Evolutionary conservation across 2,113 vertebrate species (phyloP).

Genomic region (Petaurus breviceps): DNA sequence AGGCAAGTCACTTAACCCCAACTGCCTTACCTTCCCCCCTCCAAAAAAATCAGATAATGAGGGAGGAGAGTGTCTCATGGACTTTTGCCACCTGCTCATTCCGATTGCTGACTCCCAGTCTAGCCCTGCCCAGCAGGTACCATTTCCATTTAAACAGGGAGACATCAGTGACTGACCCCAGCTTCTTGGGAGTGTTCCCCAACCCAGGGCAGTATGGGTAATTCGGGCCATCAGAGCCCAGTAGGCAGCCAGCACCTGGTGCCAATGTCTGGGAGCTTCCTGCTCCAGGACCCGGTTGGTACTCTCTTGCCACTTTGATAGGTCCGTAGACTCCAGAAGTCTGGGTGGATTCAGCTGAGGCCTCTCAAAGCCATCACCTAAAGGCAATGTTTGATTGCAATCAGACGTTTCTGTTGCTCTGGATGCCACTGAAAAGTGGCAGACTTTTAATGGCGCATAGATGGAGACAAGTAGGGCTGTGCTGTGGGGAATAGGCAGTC

Average conservation of each 20-base stretch:
- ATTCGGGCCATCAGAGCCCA: not conserved
- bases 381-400: not conserved
- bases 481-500: not conserved
- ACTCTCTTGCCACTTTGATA: too few species aligned
- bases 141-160: not conserved
- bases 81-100: too few species aligned
- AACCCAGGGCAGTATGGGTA: too few species aligned
- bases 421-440: not conserved
- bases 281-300: too few species aligned
- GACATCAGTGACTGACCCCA: too few species aligned
- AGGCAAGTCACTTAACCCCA: too few species aligned
- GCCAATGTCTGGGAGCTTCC: not conserved
- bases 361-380: not conserved
- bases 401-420: not conserved
- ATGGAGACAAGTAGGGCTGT: not conserved
- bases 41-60: too few species aligned
- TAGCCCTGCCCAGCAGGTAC: not conserved
- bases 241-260: too few species aligned
- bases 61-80: too few species aligned
- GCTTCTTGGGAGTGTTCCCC: not conserved
- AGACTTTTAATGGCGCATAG: too few species aligned
- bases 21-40: too few species aligned
- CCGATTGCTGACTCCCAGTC: too few species aligned
- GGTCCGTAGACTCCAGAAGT: not conserved
- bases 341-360: not conserved